Evolutionary conservation across 2,797 vertebrate genomes (phyloP).

Genomic region (Lacerta viridis): DNA sequence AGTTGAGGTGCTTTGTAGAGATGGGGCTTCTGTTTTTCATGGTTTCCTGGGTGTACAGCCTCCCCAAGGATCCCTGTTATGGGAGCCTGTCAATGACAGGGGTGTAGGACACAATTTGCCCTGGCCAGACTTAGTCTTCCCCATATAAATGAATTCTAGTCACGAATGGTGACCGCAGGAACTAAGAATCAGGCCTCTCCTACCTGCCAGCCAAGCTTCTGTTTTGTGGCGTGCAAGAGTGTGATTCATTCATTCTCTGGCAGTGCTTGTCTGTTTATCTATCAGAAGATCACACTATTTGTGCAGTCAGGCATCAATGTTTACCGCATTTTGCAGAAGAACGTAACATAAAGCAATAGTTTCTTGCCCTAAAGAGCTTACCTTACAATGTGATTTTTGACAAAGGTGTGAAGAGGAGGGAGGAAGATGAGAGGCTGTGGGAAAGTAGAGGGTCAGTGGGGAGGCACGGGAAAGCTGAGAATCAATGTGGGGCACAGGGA

Average conservation of each 20-base stretch:
- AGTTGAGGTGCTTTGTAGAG: no score
- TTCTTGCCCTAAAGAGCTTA: neutral
- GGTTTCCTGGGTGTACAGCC: no score
- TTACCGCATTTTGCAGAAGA: neutral
- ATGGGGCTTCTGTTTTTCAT: no score
- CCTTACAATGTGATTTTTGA: neutral
- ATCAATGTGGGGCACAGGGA: no score
- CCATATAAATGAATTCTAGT: no score
- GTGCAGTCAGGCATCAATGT: neutral
- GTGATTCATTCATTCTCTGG: neutral
- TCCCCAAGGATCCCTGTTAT: no score
- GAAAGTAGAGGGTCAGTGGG: no score
- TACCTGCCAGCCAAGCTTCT: neutral
- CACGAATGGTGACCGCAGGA: neutral
- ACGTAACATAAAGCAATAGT: neutral
- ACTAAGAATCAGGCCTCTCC: neutral
- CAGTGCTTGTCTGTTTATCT: no score
- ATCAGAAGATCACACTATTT: neutral
- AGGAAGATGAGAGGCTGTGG: neutral
- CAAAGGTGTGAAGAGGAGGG: neutral
- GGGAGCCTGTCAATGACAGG: no score
- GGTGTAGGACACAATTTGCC: no score
- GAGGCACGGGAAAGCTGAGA: no score
- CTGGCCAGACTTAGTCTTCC: no score
- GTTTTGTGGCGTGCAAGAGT: neutral